These are phyloP conservation scores for Heterodera carotae DNA, from an alignment of 1,140 invertebrate genomes.

Conservation along the genomic window DNA sequence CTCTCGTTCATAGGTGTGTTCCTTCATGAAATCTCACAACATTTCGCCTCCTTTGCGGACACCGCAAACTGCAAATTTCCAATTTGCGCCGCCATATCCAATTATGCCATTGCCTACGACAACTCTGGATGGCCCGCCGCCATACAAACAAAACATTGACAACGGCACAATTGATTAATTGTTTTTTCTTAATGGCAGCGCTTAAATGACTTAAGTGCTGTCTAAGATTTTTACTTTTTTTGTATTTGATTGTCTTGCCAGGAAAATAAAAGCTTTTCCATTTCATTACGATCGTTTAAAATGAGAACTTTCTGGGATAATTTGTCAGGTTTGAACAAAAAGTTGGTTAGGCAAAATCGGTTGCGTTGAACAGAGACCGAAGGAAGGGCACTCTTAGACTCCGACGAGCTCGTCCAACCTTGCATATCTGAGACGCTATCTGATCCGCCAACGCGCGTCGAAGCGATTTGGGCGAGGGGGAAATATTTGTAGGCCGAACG, in stretches of 20 bases:
- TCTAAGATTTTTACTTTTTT: too few relatives aligned
- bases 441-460: slow-evolving; percentile 24
- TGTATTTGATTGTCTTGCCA: too few relatives aligned
- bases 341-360: background rate
- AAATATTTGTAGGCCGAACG: background rate
- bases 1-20: slow-evolving; percentile 12
- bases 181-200: too few relatives aligned
- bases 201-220: too few relatives aligned
- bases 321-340: background rate
- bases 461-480: slow-evolving; percentile 17
- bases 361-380: background rate
- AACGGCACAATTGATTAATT: too few relatives aligned
- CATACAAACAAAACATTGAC: too few relatives aligned
- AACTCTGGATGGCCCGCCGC: too few relatives aligned
- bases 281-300: too few relatives aligned
- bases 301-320: background rate
- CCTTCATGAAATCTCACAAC: slow-evolving; percentile 24
- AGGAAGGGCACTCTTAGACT: background rate
- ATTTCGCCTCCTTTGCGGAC: slow-evolving; percentile 4
- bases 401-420: background rate
- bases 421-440: slow-evolving; percentile 7
- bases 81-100: background rate
- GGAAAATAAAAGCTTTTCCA: too few relatives aligned
- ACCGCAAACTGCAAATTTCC: too few relatives aligned
- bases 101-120: background rate